Evolutionary conservation across 1,140 invertebrate species (phyloP), one percentile per base, ranked within the genome.

Genomic region (Bombus breviceps): DNA sequence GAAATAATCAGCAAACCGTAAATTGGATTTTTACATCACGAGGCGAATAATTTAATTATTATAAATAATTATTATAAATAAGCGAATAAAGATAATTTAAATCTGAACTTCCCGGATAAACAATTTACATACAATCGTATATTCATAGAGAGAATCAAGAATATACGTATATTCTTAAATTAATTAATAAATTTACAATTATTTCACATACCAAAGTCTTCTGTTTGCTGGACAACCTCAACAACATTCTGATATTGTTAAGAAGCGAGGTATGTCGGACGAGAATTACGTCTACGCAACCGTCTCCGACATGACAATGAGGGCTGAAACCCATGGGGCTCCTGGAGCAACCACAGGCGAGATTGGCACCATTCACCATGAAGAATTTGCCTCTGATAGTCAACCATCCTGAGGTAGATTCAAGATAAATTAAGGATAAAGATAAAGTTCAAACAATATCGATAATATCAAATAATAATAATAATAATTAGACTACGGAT

Each of bases 271-370:
- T 97, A 89, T 98, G 96, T 68, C 96, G 96, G 37, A 98, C 96
- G 41, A 98, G 89, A 87, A 98, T 97, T 78, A 98, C 94, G 93
- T 98, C 97, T 71, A 97, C 95, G 92, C 96, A 97, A 32, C 98
- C 98, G 94, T 98, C 97, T 2, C 97, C 98, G 13, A 98, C 94
- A 93, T 98, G 98, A 94, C 97, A 97, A 83, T 96, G 97, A 0
- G 98, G 97, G 78, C 97, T 97, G 87, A 98, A 97, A 82, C 98
- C 98, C 90, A 97, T 96, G 3, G 97, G 97, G 91, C 96, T 97
- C 78, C 97, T 96, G 18, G 95, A 95, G 93, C 97, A 98, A 0
- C 97, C 96, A 93, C 98, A 98, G n/a, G 97, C 97, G n/a, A 98
- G 96, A 89, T 97, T 97, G 4, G 97, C 97, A 43, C 97, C 96